Conservation (phyloP, 2,797 vertebrate species). For the Valencia hispanica region DNA sequence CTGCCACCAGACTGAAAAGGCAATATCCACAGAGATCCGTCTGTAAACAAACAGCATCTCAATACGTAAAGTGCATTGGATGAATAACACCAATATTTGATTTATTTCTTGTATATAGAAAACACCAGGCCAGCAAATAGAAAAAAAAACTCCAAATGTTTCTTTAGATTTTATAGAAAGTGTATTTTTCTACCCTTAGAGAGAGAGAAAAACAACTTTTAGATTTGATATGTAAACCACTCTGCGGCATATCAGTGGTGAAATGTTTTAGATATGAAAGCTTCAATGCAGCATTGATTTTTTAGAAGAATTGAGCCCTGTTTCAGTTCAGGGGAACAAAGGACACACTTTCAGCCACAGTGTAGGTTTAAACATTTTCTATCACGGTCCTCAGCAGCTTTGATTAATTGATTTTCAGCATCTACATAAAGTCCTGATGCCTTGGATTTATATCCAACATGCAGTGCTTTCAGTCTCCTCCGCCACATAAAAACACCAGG, state of each 20-base stretch:
- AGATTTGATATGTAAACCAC: constrained; percentile 34
- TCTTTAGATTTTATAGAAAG: constrained; percentile 3
- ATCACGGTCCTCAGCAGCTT: constrained; percentile 38
- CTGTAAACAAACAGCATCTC: constrained; percentile 5
- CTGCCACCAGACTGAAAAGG: constrained; percentile 33
- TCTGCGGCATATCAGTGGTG: constrained; percentile 22
- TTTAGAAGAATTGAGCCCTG: constrained; percentile 14
- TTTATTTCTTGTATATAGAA: constrained; percentile 22
- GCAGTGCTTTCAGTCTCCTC: constrained; percentile 4
- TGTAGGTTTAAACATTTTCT: constrained; percentile 27
- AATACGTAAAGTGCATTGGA: not conserved
- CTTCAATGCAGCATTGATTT: constrained; percentile 49
- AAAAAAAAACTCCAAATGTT: not conserved
- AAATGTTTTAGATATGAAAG: constrained; percentile 38
- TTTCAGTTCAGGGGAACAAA: constrained; percentile 27
- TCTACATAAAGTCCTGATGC: constrained; percentile 32
- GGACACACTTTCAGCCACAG: constrained; percentile 32
- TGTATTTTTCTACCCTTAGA: not conserved
- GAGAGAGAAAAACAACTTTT: not conserved
- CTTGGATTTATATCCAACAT: constrained; percentile 23
- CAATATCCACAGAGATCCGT: constrained; percentile 22
- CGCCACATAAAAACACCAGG: constrained; percentile 30
- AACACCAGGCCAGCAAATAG: constrained; percentile 12
- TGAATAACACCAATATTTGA: constrained; percentile 23
- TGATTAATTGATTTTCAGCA: constrained; percentile 66